A percentile compares a stretch with the other conserved stretches of the same genome.
Conservation (phyloP, 2,113 vertebrate species). For the Phylloscopus trochilus region DNA sequence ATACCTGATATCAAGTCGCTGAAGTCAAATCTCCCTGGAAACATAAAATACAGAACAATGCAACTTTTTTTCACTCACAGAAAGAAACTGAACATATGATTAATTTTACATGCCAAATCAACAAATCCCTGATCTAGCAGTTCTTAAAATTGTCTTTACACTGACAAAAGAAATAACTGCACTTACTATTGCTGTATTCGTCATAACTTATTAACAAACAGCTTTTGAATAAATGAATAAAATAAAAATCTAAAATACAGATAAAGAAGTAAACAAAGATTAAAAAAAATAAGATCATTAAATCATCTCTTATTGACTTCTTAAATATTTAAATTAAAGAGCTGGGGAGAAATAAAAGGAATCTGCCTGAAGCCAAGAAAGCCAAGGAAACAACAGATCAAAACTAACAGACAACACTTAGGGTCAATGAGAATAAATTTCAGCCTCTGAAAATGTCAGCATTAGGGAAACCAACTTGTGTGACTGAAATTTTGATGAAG, state of each 20-base stretch:
- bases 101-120: conserved; percentile 13
- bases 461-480: neutral
- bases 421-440: neutral
- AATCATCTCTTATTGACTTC: neutral
- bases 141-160: neutral
- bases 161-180: neutral
- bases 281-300: neutral
- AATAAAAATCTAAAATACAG: neutral
- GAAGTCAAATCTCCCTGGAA: conserved; percentile 9
- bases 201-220: neutral
- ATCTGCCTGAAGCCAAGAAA: neutral
- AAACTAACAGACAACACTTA: neutral
- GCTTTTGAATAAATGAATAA: neutral
- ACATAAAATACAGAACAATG: neutral
- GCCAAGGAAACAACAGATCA: neutral
- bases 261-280: neutral
- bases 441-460: neutral
- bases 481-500: neutral
- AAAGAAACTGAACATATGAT: conserved; percentile 7
- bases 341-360: neutral
- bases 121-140: neutral
- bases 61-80: neutral
- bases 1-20: neutral
- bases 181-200: neutral
- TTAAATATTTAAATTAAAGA: neutral